A percentile compares a stretch with the other conserved stretches of the same genome.
phyloP scores from a whole-genome alignment of 2,113 vertebrate genomes.

The Hydrolagus affinis region DNA sequence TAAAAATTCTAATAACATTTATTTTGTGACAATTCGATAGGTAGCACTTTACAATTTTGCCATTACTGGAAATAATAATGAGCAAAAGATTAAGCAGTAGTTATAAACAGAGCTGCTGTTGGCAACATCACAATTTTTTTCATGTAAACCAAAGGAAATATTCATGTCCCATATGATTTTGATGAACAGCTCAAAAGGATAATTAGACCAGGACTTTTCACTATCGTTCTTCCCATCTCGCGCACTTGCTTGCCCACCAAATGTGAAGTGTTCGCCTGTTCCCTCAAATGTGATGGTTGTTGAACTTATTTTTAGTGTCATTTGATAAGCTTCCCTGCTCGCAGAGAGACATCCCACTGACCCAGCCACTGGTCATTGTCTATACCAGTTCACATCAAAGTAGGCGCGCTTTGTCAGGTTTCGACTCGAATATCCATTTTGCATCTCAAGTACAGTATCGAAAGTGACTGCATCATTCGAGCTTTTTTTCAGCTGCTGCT shows the following conservation, averaged over 20 bases:
- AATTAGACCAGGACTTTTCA: slow-evolving; percentile 61
- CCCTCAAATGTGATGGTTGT: slow-evolving; percentile 82
- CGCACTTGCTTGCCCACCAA: slow-evolving; percentile 62
- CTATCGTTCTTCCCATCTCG: slow-evolving; percentile 57
- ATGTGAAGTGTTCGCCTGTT: slow-evolving; percentile 62
- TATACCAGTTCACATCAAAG: slow-evolving; percentile 95
- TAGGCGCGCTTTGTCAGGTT: slow-evolving; percentile 91
- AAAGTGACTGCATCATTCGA: slow-evolving; percentile 98
- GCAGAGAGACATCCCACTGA: slow-evolving; percentile 94
- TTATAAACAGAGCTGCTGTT: slow-evolving; percentile 50
- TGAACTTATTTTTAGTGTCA: slow-evolving; percentile 99
- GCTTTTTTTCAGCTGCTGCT: slow-evolving; percentile 88
- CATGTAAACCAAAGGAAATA: slow-evolving; percentile 55
- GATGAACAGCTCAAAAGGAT: slow-evolving; percentile 68
- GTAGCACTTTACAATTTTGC: slow-evolving; percentile 41
- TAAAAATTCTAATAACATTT: slow-evolving; percentile 14
- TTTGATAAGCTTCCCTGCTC: slow-evolving; percentile 86
- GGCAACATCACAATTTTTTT: slow-evolving; percentile 48
- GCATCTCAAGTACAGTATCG: slow-evolving; percentile 87
- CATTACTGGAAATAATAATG: slow-evolving; percentile 59
- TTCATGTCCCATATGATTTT: slow-evolving; percentile 53
- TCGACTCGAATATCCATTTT: slow-evolving; percentile 97
- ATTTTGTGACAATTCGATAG: slow-evolving; percentile 4
- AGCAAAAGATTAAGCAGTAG: slow-evolving; percentile 55
- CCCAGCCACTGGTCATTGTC: slow-evolving; percentile 99